Conservation (phyloP, 2,888 invertebrate species). For the Cabera pusaria region DNA sequence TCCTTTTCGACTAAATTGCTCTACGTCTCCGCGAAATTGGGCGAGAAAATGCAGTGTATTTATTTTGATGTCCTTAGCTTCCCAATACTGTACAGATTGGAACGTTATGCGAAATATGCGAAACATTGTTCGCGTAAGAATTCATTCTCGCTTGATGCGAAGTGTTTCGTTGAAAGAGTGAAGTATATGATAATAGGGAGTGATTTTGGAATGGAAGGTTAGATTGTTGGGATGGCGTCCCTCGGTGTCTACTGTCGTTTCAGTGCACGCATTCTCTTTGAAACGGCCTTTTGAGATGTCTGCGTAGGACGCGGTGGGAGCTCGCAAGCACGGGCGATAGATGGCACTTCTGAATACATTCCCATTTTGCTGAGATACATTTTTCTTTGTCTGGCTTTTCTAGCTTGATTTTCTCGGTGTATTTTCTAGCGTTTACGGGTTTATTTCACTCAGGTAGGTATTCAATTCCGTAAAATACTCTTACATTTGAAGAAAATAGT, state of each 20-base stretch:
- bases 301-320: constrained; percentile 50
- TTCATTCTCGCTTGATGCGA: constrained; percentile 20
- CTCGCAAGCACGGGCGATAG: constrained; percentile 38
- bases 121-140: constrained; percentile 16
- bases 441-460: no score
- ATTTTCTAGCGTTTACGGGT: no score
- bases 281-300: constrained; percentile 73
- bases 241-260: constrained; percentile 41
- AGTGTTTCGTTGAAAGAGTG: constrained; percentile 41
- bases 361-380: constrained; percentile 15
- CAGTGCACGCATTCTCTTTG: constrained; percentile 59
- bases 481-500: no score
- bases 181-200: constrained; percentile 49
- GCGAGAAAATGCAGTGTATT: constrained; percentile 49
- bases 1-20: constrained; percentile 62
- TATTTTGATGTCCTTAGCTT: constrained; percentile 44
- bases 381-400: constrained; percentile 11
- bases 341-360: constrained; percentile 37
- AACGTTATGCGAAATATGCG: constrained; percentile 18
- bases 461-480: no score
- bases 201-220: constrained; percentile 52
- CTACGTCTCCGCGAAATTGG: constrained; percentile 48
- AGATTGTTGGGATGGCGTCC: constrained; percentile 50
- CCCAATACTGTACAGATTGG: constrained; percentile 33
- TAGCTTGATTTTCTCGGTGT: constrained; percentile 9